A percentile compares a stretch with the other conserved stretches of the same genome.
These are phyloP conservation scores for Pogonomyrmex californicus DNA, from an alignment of 1,140 invertebrate species.

Conservation along the genomic window DNA sequence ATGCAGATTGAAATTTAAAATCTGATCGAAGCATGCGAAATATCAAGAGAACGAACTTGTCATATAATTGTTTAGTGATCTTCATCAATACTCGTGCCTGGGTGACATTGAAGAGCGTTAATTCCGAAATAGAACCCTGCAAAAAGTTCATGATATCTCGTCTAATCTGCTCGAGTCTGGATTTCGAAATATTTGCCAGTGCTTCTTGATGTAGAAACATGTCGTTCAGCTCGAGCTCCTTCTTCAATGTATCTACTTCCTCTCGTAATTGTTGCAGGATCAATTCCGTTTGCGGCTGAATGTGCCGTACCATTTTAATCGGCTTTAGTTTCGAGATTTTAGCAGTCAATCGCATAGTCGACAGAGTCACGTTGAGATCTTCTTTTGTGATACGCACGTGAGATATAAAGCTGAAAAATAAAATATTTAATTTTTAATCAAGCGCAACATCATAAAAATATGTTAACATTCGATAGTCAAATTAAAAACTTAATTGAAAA, in stretches of 20 bases:
- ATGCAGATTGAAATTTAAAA: neutral
- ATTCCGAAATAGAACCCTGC: conserved; percentile 59
- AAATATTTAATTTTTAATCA: neutral
- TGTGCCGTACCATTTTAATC: conserved; percentile 35
- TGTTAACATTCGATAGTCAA: neutral
- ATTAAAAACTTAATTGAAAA: conserved; percentile 3
- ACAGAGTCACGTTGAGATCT: conserved; percentile 66
- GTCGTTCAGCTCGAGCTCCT: conserved; percentile 68
- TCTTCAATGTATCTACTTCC: conserved; percentile 61
- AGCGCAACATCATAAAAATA: neutral
- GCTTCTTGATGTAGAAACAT: conserved; percentile 70
- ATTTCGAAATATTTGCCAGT: conserved; percentile 63
- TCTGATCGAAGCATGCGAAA: neutral
- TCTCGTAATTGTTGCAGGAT: conserved; percentile 46
- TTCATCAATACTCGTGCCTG: conserved; percentile 65
- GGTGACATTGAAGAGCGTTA: conserved; percentile 62
- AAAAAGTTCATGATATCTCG: conserved; percentile 61
- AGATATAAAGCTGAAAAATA: conserved; percentile 63
- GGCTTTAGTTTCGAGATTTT: conserved; percentile 59
- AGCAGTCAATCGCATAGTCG: conserved; percentile 64
- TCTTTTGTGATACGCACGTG: conserved; percentile 68
- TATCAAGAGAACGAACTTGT: conserved; percentile 63
- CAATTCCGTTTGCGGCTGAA: conserved; percentile 16
- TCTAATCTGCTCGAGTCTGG: conserved; percentile 64
- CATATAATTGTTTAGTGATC: conserved; percentile 67